phyloP scores from a whole-genome alignment of 2,797 vertebrate species.

The Echeneis naucrates region DNA sequence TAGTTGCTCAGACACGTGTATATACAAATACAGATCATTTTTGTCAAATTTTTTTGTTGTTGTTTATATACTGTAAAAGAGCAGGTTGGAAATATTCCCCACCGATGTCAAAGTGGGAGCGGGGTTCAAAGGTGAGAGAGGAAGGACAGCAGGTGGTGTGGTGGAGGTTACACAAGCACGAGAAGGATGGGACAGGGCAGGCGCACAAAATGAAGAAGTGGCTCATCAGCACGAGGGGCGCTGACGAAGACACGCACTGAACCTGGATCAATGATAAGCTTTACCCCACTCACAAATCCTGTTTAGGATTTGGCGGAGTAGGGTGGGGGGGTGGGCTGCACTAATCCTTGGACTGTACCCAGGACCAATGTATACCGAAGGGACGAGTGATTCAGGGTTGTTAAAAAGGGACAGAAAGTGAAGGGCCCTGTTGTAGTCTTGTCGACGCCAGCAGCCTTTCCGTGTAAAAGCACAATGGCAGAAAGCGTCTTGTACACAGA shows the following conservation, averaged over 20 bases:
- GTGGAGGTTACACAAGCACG: slow-evolving; percentile 72
- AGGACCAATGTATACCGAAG: slow-evolving; percentile 60
- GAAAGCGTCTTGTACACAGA: slow-evolving; percentile 91
- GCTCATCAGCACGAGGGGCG: slow-evolving; percentile 54
- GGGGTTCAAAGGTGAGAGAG: slow-evolving; percentile 64
- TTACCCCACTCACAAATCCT: slow-evolving; percentile 61
- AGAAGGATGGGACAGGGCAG: slow-evolving; percentile 65
- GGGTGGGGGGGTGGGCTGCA: slow-evolving; percentile 14
- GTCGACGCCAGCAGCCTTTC: slow-evolving; percentile 91
- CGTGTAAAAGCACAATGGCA: slow-evolving; percentile 93
- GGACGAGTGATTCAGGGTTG: slow-evolving; percentile 65
- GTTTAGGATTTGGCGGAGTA: slow-evolving; percentile 53
- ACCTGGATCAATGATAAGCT: slow-evolving; percentile 65
- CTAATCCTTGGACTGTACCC: slow-evolving; percentile 75
- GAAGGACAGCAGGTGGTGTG: slow-evolving; percentile 59
- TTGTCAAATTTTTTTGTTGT: slow-evolving; percentile 86
- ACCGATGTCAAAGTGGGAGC: slow-evolving; percentile 84
- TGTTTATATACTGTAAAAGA: slow-evolving; percentile 94
- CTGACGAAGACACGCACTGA: slow-evolving; percentile 51
- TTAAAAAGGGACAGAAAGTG: slow-evolving; percentile 79
- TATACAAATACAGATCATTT: slow-evolving; percentile 98
- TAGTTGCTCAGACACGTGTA: slow-evolving; percentile 99
- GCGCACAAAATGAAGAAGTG: slow-evolving; percentile 69
- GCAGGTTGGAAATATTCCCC: slow-evolving; percentile 94
- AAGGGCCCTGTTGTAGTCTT: slow-evolving; percentile 90